phyloP scores from a whole-genome alignment of 1,140 invertebrate genomes.

The Temnothorax longispinosus region DNA sequence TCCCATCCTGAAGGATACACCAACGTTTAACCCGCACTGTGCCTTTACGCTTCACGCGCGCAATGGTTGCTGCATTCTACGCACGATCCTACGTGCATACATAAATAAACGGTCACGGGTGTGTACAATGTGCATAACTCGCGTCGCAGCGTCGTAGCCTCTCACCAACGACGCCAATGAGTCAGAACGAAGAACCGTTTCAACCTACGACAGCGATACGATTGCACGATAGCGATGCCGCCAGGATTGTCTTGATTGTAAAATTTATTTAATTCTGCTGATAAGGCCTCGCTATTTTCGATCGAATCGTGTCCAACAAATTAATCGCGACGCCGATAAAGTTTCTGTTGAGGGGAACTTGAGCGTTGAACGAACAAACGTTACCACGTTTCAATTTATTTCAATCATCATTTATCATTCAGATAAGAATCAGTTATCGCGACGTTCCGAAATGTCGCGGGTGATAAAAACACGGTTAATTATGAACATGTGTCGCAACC shows the following conservation, averaged over 20 bases:
- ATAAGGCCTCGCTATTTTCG: background rate
- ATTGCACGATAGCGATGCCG: background rate
- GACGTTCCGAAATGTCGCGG: background rate
- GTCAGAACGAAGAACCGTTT: background rate
- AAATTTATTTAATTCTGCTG: background rate
- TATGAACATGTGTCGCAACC: background rate
- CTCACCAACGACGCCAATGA: background rate
- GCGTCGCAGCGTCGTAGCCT: background rate
- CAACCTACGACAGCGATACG: background rate
- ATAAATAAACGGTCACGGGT: constrained; percentile 58
- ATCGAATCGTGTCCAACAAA: background rate
- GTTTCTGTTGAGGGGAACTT: background rate
- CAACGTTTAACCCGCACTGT: background rate
- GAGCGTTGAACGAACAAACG: background rate
- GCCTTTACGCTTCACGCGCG: background rate
- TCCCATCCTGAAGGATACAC: constrained; percentile 2
- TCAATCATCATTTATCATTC: constrained; percentile 3
- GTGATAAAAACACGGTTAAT: constrained; percentile 30
- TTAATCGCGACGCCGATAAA: constrained; percentile 4
- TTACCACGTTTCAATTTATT: background rate
- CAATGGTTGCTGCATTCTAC: constrained; percentile 30
- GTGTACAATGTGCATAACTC: constrained; percentile 36
- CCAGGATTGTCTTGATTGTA: background rate
- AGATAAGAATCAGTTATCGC: constrained; percentile 38
- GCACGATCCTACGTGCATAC: constrained; percentile 54